Conservation (phyloP, 2,113 vertebrate species). For the Lepus americanus region DNA sequence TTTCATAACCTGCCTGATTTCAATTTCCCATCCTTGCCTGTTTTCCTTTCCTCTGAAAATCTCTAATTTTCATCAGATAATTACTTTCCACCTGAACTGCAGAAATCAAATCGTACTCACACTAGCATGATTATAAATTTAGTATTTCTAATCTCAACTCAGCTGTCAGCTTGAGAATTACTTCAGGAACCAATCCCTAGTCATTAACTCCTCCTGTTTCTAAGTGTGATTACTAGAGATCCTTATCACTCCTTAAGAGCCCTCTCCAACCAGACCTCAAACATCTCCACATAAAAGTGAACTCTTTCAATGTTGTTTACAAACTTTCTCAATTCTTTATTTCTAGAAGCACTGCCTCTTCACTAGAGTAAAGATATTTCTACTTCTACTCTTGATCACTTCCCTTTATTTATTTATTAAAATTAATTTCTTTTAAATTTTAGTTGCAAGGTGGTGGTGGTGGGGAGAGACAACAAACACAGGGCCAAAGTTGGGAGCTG, state of each 20-base stretch:
- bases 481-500: too few species aligned
- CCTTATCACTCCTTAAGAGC: not conserved
- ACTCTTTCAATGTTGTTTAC: not conserved
- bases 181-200: not conserved
- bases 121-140: slow-evolving; percentile 15
- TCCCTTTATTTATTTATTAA: too few species aligned
- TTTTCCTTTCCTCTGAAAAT: not conserved
- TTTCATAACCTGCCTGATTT: slow-evolving; percentile 6
- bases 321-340: not conserved
- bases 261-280: not conserved
- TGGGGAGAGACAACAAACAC: too few species aligned
- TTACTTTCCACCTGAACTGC: not conserved
- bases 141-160: not conserved
- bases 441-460: too few species aligned
- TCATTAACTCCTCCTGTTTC: not conserved
- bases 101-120: slow-evolving; percentile 22
- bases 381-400: not conserved
- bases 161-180: not conserved
- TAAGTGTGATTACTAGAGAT: not conserved
- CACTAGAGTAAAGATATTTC: not conserved
- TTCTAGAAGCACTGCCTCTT: not conserved
- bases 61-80: not conserved
- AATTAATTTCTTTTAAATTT: too few species aligned
- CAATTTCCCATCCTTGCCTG: not conserved
- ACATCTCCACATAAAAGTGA: slow-evolving; percentile 3